Conservation (phyloP, 2,888 invertebrate genomes). For the Lasioglossum morio region DNA sequence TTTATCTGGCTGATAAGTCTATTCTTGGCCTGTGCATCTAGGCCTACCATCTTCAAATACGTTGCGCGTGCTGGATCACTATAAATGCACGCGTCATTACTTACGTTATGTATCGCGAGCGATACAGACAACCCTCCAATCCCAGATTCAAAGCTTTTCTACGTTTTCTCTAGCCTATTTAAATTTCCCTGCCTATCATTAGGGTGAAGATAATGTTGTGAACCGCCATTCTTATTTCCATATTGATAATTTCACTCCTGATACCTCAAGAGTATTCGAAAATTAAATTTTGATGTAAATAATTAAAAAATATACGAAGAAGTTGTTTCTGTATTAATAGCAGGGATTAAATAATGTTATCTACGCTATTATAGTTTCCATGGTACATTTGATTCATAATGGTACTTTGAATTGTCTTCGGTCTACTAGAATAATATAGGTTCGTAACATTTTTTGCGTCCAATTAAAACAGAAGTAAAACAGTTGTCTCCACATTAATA, state of each 20-base stretch:
- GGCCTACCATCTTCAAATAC: slow-evolving; percentile 62
- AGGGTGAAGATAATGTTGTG: no score
- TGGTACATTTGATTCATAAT: neutral
- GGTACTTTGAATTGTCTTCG: neutral
- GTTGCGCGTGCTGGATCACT: slow-evolving; percentile 55
- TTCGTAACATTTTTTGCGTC: neutral
- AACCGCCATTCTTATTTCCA: neutral
- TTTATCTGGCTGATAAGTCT: slow-evolving; percentile 70
- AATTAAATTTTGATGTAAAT: neutral
- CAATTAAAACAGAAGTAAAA: neutral
- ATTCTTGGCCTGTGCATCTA: slow-evolving; percentile 63
- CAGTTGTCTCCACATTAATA: neutral
- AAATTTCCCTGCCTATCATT: neutral
- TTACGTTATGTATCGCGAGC: slow-evolving; percentile 42
- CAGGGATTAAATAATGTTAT: neutral
- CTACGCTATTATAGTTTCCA: neutral
- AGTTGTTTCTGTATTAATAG: neutral
- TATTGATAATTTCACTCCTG: neutral
- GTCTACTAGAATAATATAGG: neutral
- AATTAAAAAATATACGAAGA: neutral
- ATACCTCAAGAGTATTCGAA: neutral
- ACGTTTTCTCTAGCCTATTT: neutral
- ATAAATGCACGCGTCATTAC: slow-evolving; percentile 59
- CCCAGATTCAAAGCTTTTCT: neutral
- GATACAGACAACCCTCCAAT: slow-evolving; percentile 41